Evolutionary conservation across 2,797 vertebrate genomes (phyloP).

Genomic region (Clarias laeviceps): DNA sequence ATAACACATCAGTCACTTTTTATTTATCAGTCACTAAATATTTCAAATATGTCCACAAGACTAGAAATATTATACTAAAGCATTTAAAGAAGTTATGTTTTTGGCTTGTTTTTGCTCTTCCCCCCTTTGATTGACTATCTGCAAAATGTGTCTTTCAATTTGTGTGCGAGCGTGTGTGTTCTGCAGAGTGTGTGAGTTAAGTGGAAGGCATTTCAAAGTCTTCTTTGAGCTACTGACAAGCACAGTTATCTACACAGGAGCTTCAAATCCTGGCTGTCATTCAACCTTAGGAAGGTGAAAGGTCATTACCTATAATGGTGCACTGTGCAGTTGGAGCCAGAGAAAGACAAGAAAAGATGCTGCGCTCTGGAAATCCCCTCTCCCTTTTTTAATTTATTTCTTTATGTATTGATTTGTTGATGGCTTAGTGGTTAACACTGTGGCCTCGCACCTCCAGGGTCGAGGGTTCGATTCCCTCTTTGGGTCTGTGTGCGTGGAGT

Average conservation of each 20-base stretch:
- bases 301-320: slow-evolving; percentile 22
- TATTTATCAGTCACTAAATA: not conserved
- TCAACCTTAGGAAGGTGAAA: slow-evolving; percentile 37
- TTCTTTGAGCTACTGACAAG: slow-evolving; percentile 42
- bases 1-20: not conserved
- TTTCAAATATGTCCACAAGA: not conserved
- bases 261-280: slow-evolving; percentile 33
- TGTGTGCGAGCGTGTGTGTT: slow-evolving; percentile 14
- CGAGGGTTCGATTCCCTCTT: no score
- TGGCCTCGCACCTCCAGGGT: no score
- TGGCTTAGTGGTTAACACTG: no score
- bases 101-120: not conserved
- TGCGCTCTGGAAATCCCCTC: not conserved
- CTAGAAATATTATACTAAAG: not conserved
- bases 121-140: not conserved
- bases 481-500: no score
- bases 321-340: slow-evolving; percentile 5
- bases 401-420: no score
- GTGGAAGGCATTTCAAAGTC: slow-evolving; percentile 43
- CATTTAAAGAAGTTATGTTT: not conserved
- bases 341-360: slow-evolving; percentile 2
- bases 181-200: slow-evolving; percentile 39
- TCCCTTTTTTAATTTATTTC: no score
- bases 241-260: slow-evolving; percentile 27
- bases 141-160: not conserved